Evolutionary conservation across 92 coral and sea anemone genomes (phyloP), one percentile per base, ranked within the genome.

Genomic region (Phenganax marumi): DNA sequence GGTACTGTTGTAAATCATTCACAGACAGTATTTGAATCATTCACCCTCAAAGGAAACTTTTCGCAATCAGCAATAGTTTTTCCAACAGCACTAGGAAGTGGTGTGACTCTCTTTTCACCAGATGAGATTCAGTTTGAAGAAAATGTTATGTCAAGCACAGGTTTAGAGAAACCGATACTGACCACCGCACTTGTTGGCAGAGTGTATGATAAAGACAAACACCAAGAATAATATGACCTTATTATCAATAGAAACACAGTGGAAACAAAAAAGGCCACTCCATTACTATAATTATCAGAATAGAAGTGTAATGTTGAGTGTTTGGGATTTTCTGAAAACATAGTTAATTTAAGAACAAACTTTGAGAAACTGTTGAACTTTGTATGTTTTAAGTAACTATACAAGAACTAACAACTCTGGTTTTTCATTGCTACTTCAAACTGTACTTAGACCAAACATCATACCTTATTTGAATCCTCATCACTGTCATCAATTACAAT

Each of bases 131-230:
- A 84, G 49, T 63, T 86, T 64, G 65, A 64, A 60, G 92, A 93
- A 17, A 79, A 89, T 81, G 50, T 72, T 18, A 84, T 86, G 79
- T 60, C 83, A 52, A 48, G 76, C 55, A 64, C 69, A 50, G 12
- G 78, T 12, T 77, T 87, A 58, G 85, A 91, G 51, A 79, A 85
- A 54, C 99, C 99, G 8, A n/a, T 96, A 43, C 33, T 96, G 33
- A 87, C 99, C 50, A 97, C 93, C 68, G 90, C 88, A 33, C 88
- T 96, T 49, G 57, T 89, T 75, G 96, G 97, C 51, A 83, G 99
- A 6, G 90, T 93, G 61, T 96, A 89, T 68, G 82, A 80, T 49
- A 76, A 66, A 54, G 92, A 91, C 81, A 58, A 81, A 78, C 60
- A 46, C 17, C 71, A 62, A 17, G 50, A 75, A 56, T 33, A 33